Percentiles rank a stretch among this genome's conserved stretches.
phyloP scores from a whole-genome alignment of 2,888 invertebrate species.

The Stictocephala bisonia region DNA sequence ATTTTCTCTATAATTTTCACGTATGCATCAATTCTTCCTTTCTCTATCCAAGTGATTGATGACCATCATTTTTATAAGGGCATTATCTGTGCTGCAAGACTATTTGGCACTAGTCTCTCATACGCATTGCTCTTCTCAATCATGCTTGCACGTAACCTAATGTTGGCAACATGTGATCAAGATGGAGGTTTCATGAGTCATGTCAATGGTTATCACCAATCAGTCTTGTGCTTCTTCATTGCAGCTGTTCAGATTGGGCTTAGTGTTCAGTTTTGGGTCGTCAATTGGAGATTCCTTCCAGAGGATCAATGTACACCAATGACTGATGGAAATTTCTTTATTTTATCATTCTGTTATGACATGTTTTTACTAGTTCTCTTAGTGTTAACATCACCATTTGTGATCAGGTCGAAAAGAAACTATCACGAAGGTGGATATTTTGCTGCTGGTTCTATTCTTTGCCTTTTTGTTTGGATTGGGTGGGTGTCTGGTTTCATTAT shows the following conservation, averaged over 20 bases:
- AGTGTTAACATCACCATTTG: conserved; percentile 71
- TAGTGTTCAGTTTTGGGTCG: conserved; percentile 63
- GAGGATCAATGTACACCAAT: conserved; percentile 66
- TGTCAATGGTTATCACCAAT: conserved; percentile 76
- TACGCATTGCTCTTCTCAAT: conserved; percentile 74
- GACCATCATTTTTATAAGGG: conserved; percentile 56
- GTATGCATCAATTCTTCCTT: conserved; percentile 65
- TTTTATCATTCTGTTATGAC: conserved; percentile 71
- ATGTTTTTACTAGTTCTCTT: conserved; percentile 70
- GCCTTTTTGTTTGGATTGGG: conserved; percentile 70
- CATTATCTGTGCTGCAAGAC: conserved; percentile 69
- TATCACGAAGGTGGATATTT: conserved; percentile 72
- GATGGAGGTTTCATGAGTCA: conserved; percentile 77
- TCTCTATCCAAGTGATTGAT: conserved; percentile 63
- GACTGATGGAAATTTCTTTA: conserved; percentile 67
- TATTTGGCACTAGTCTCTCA: conserved; percentile 70
- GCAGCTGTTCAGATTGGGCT: conserved; percentile 69
- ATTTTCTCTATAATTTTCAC: conserved; percentile 65
- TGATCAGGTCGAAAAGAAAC: conserved; percentile 73
- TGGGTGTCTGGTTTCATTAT: conserved; percentile 70
- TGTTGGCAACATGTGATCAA: conserved; percentile 73
- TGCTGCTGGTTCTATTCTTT: conserved; percentile 68
- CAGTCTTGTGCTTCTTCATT: conserved; percentile 73
- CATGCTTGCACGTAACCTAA: conserved; percentile 72
- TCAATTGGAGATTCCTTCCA: conserved; percentile 66